Evolutionary conservation across 2,888 invertebrate genomes (phyloP).

Genomic region (Colletes collaris): DNA sequence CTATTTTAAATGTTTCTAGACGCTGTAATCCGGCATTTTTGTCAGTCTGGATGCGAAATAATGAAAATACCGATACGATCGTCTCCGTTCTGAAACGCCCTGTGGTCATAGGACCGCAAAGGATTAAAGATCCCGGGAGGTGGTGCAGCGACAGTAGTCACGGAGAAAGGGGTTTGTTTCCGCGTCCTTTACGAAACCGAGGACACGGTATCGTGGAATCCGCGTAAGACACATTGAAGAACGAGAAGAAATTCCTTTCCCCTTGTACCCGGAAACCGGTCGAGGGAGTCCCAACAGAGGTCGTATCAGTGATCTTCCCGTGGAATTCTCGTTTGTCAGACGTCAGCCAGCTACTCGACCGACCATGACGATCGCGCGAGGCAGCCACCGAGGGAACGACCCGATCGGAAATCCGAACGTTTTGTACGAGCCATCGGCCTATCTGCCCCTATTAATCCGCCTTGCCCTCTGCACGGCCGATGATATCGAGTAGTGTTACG

Average conservation of each 20-base stretch:
- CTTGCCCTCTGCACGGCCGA: constrained; percentile 38
- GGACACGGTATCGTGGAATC: constrained; percentile 21
- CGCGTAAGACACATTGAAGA: constrained; percentile 37
- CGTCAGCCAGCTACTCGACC: constrained; percentile 62
- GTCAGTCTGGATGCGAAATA: no score
- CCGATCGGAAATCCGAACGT: constrained; percentile 58
- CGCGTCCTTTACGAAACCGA: constrained; percentile 1
- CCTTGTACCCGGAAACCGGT: constrained; percentile 66
- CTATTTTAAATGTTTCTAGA: no score
- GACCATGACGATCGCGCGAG: constrained; percentile 63
- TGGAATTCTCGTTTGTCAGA: constrained; percentile 70
- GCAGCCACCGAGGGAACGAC: constrained; percentile 48
- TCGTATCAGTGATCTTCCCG: constrained; percentile 64
- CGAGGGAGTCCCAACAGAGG: constrained; percentile 48
- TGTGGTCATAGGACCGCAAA: no score
- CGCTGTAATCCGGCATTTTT: no score
- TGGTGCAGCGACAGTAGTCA: no score
- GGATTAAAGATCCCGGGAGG: no score
- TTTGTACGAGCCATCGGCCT: constrained; percentile 49
- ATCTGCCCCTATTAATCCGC: constrained; percentile 64
- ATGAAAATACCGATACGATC: no score
- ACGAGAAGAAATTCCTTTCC: constrained; percentile 55
- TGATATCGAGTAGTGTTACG: constrained; percentile 52
- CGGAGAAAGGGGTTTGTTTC: neutral
- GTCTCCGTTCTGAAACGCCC: no score